These are phyloP conservation scores for Cassiopea xamachana DNA, from an alignment of 30 jellyfish, hydroid and myxozoan species.

Conservation along the genomic window DNA sequence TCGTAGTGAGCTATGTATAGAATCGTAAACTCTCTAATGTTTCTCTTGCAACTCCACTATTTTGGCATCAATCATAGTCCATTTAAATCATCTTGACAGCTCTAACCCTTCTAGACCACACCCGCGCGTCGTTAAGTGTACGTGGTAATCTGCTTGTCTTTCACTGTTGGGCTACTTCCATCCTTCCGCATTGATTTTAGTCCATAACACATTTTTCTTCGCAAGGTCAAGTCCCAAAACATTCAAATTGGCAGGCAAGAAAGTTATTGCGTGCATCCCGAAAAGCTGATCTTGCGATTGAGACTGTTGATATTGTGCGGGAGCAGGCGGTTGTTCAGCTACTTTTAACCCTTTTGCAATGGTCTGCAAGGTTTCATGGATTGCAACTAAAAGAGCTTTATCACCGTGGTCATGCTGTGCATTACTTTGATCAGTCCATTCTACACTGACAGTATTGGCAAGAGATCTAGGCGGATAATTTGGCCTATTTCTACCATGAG, in stretches of 20 bases:
- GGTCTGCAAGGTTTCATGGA: neutral
- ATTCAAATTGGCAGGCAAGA: conserved; percentile 26
- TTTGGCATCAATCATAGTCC: no score
- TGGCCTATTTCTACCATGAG: neutral
- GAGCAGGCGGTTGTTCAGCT: neutral
- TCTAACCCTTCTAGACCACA: no score
- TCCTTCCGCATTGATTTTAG: neutral
- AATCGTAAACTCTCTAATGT: no score
- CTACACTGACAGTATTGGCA: neutral
- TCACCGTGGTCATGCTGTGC: no score
- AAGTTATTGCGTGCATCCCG: conserved; percentile 55
- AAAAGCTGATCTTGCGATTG: conserved; percentile 34
- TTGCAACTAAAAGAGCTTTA: no score
- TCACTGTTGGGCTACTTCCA: no score
- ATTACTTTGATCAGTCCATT: neutral
- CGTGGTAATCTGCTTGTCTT: no score
- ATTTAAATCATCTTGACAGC: no score
- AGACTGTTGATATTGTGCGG: neutral
- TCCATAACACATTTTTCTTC: conserved; percentile 40
- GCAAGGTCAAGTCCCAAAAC: conserved; percentile 50
- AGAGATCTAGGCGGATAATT: neutral
- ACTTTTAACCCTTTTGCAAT: neutral
- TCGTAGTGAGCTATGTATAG: no score
- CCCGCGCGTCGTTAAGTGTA: no score
- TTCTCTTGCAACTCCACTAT: no score